A percentile compares a stretch with the other conserved stretches of the same genome.
phyloP scores from a whole-genome alignment of 2,113 vertebrate genomes.

The Myrmecophaga tridactyla region DNA sequence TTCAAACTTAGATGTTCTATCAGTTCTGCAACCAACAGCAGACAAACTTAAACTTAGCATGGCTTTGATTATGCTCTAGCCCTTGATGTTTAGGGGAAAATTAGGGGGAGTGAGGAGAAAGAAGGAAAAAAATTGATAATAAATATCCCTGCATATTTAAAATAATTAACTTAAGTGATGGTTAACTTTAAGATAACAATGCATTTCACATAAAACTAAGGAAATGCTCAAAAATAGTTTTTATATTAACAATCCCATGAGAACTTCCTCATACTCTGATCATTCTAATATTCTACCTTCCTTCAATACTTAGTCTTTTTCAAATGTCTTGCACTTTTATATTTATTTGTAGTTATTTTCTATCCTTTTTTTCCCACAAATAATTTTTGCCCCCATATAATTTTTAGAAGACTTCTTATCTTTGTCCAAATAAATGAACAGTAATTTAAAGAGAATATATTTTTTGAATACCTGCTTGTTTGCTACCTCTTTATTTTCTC shows the following conservation, averaged over 20 bases:
- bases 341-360: not conserved
- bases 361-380: not conserved
- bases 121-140: not conserved
- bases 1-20: not conserved
- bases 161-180: not conserved
- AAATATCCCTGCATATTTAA: not conserved
- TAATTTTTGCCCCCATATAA: not conserved
- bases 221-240: not conserved
- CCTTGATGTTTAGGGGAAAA: not conserved
- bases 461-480: not conserved
- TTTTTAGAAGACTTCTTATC: not conserved
- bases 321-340: not conserved
- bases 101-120: not conserved
- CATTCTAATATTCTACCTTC: not conserved
- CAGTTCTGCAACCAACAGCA: not conserved
- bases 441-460: not conserved
- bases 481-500: not conserved
- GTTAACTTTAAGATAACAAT: slow-evolving; percentile 10
- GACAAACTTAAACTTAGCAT: not conserved
- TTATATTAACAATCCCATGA: not conserved
- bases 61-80: not conserved
- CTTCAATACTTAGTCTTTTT: not conserved
- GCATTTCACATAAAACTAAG: not conserved
- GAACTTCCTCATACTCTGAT: not conserved
- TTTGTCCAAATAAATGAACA: not conserved